A percentile compares a stretch with the other conserved stretches of the same genome.
Evolutionary conservation across 2,888 invertebrate species (phyloP).

Genomic region (Anticlea derivata): DNA sequence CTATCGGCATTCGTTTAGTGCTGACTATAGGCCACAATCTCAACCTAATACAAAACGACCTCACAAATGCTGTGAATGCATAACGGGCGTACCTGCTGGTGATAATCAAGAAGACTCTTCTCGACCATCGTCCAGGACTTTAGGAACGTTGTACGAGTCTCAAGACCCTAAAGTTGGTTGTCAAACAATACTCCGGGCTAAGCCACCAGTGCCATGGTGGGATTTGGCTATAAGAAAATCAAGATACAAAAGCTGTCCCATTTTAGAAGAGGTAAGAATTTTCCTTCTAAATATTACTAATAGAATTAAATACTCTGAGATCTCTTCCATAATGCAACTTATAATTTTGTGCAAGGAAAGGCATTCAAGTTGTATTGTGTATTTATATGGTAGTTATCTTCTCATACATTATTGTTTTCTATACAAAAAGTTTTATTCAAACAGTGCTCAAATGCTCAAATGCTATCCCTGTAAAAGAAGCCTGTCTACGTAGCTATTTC

Average conservation of each 20-base stretch:
- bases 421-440: too few relatives aligned
- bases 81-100: slow-evolving; percentile 75
- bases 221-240: slow-evolving; percentile 92
- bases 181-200: slow-evolving; percentile 86
- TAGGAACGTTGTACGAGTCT: slow-evolving; percentile 78
- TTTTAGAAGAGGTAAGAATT: slow-evolving; percentile 86
- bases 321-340: slow-evolving; percentile 26
- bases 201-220: slow-evolving; percentile 93
- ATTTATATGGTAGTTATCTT: neutral
- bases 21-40: slow-evolving; percentile 66
- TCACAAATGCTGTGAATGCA: slow-evolving; percentile 79
- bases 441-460: too few relatives aligned
- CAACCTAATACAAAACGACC: slow-evolving; percentile 55
- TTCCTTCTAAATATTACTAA: slow-evolving; percentile 5
- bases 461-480: too few relatives aligned
- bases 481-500: neutral
- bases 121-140: slow-evolving; percentile 65
- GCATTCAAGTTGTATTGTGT: neutral
- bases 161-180: slow-evolving; percentile 88
- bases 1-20: slow-evolving; percentile 79
- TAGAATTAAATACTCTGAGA: slow-evolving; percentile 8
- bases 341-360: neutral
- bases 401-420: too few relatives aligned
- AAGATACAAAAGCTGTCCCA: slow-evolving; percentile 92
- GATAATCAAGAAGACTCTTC: slow-evolving; percentile 57